Evolutionary conservation across 1,140 invertebrate species (phyloP).

Genomic region (Panulirus ornatus): DNA sequence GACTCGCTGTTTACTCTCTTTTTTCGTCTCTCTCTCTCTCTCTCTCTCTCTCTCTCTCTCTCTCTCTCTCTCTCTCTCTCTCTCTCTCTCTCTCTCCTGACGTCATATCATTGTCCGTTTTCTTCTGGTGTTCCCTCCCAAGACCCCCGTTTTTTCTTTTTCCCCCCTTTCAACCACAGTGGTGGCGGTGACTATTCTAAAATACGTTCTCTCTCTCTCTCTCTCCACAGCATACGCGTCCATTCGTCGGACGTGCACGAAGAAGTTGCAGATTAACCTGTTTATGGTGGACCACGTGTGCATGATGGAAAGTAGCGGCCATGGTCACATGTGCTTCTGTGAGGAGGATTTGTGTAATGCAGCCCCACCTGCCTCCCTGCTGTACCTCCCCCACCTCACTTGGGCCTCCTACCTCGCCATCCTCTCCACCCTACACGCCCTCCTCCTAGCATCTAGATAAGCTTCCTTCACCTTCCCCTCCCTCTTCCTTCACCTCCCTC

Average conservation of each 20-base stretch:
- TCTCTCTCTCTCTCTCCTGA: not conserved
- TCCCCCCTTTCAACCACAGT: not conserved
- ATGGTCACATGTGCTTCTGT: conserved; percentile 98
- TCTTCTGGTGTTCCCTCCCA: not conserved
- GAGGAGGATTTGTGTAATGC: conserved; percentile 96
- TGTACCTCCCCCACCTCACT: conserved; percentile 22
- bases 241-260: conserved; percentile 92
- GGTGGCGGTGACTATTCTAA: too few relatives aligned
- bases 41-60: conserved; percentile 38
- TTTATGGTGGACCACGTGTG: conserved; percentile 99
- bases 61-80: conserved; percentile 21
- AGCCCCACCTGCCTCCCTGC: conserved; percentile 76
- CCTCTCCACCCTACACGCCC: not conserved
- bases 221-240: conserved; percentile 88
- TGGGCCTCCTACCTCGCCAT: conserved; percentile 20
- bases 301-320: conserved; percentile 98
- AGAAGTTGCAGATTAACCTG: conserved; percentile 94
- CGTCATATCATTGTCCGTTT: not conserved
- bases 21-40: conserved; percentile 16
- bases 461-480: not conserved
- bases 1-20: not conserved
- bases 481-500: too few relatives aligned
- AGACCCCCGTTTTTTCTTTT: too few relatives aligned
- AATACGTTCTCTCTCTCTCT: not conserved
- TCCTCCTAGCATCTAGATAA: not conserved